Conservation (phyloP, 2,113 vertebrate genomes). For the Pedionomus torquatus region DNA sequence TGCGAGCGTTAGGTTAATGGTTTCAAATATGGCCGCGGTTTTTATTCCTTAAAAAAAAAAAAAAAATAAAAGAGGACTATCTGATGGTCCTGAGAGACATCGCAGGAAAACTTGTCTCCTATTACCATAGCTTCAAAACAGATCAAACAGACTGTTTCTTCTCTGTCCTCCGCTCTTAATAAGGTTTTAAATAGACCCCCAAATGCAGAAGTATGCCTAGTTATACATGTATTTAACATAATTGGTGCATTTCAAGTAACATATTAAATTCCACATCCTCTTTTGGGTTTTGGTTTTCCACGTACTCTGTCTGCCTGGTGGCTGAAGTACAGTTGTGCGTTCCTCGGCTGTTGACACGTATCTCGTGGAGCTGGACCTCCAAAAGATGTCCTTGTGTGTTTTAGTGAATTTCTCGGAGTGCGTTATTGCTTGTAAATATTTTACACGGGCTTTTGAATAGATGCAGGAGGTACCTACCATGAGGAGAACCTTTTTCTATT, state of each 20-base stretch:
- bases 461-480: not conserved
- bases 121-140: conserved; percentile 29
- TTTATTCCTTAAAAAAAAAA: not conserved
- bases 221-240: conserved; percentile 13
- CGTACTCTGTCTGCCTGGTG: not conserved
- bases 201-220: conserved; percentile 5
- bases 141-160: conserved; percentile 20
- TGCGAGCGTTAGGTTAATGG: not conserved
- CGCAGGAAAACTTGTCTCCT: not conserved
- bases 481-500: not conserved
- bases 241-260: not conserved
- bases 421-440: not conserved
- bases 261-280: not conserved
- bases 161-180: conserved; percentile 7
- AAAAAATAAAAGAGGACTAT: not conserved
- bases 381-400: rapidly evolving
- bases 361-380: not conserved
- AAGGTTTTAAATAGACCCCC: not conserved
- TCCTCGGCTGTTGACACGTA: not conserved
- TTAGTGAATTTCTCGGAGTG: not conserved
- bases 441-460: not conserved
- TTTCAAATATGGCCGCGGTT: not conserved
- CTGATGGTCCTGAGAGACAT: not conserved
- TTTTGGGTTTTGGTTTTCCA: not conserved
- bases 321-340: not conserved